Conservation (phyloP, 1,140 invertebrate genomes). For the Drosophila parvula region DNA sequence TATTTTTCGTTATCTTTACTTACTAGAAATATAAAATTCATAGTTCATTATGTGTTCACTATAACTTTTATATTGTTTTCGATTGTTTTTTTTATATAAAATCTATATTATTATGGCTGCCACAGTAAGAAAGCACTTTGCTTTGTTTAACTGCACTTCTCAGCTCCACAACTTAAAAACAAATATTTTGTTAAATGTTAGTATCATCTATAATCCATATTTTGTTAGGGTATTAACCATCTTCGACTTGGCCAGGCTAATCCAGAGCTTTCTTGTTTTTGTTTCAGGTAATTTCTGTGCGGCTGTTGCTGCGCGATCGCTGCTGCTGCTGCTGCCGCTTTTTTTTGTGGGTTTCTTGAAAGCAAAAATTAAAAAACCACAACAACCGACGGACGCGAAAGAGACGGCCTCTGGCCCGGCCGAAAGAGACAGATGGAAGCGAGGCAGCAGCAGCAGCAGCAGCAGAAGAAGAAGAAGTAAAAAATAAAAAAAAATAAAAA, state of each 20-base stretch:
- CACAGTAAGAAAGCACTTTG: no score
- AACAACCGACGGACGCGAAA: constrained; percentile 19
- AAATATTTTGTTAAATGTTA: background rate
- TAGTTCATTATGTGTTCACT: no score
- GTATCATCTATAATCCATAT: background rate
- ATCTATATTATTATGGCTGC: no score
- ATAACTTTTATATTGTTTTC: no score
- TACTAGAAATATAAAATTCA: no score
- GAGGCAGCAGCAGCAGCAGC: constrained; percentile 24
- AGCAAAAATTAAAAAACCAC: constrained; percentile 73
- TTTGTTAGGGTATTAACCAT: constrained; percentile 2
- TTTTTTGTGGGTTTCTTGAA: constrained; percentile 71
- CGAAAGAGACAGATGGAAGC: constrained; percentile 33
- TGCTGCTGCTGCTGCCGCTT: constrained; percentile 38
- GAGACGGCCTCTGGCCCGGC: constrained; percentile 17
- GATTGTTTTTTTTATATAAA: no score
- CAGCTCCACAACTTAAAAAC: background rate
- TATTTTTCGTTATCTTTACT: no score
- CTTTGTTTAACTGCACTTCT: background rate
- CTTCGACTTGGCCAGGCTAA: constrained; percentile 7
- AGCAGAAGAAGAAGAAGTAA: constrained; percentile 38
- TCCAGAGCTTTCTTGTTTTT: constrained; percentile 37
- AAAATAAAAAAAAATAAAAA: constrained; percentile 33
- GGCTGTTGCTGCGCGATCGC: constrained; percentile 31
- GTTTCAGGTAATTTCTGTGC: constrained; percentile 63